These are phyloP conservation scores for Pitta sordida DNA, from an alignment of 2,113 vertebrate species.

Conservation along the genomic window DNA sequence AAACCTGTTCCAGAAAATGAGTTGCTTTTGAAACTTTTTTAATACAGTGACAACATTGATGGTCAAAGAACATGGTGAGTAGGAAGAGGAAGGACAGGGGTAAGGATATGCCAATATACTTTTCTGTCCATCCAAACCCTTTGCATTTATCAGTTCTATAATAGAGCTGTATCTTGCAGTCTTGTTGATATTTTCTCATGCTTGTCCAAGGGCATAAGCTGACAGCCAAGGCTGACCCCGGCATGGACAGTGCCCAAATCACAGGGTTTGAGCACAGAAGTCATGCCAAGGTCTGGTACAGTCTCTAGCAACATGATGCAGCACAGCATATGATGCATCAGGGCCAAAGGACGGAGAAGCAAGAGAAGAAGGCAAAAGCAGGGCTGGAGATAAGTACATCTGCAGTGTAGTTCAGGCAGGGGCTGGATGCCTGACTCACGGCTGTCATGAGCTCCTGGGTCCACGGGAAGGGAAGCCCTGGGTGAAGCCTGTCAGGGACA, in stretches of 20 bases:
- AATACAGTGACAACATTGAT: not conserved
- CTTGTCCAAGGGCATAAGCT: not conserved
- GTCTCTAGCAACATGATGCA: not conserved
- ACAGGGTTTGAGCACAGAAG: not conserved
- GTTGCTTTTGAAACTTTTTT: not conserved
- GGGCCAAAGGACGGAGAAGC: not conserved
- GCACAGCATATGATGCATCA: not conserved
- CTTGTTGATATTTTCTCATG: not conserved
- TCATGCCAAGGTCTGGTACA: not conserved
- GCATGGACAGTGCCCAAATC: not conserved
- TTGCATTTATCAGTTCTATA: not conserved
- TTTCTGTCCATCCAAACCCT: not conserved
- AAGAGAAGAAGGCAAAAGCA: not conserved
- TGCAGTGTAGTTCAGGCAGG: not conserved
- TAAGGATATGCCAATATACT: not conserved
- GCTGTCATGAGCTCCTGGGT: not conserved
- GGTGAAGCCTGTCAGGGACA: not conserved
- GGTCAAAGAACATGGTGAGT: not conserved
- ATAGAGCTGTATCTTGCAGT: not conserved
- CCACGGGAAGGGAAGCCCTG: rapidly evolving
- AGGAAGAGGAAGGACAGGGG: not conserved
- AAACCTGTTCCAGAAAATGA: not conserved
- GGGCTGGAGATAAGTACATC: not conserved
- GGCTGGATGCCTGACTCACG: not conserved
- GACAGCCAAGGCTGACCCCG: not conserved